Conservation (phyloP, 2,888 invertebrate genomes). For the Yponomeuta cagnagella region DNA sequence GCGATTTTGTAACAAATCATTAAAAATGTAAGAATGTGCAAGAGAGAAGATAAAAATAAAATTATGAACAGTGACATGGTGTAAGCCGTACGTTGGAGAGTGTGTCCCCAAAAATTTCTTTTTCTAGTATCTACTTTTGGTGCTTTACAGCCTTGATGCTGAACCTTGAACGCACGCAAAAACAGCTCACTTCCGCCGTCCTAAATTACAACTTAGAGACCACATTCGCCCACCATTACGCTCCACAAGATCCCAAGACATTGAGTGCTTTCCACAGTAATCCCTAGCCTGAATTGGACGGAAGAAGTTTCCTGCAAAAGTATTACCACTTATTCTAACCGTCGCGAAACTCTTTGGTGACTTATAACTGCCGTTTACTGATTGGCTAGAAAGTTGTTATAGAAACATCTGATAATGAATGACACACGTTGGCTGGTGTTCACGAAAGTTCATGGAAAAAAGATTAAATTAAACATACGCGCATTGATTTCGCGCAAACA, state of each 20-base stretch:
- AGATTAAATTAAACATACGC: too few relatives aligned
- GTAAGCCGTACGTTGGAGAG: too few relatives aligned
- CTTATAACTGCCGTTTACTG: background rate
- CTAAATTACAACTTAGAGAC: background rate
- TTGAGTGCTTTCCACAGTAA: slow-evolving; percentile 3
- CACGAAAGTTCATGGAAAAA: too few relatives aligned
- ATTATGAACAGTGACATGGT: too few relatives aligned
- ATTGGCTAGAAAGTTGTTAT: background rate
- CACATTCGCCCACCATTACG: background rate
- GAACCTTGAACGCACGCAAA: background rate
- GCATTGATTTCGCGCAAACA: too few relatives aligned
- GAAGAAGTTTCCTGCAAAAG: background rate
- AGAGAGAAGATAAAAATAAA: too few relatives aligned
- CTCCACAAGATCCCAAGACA: background rate
- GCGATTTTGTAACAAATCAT: too few relatives aligned
- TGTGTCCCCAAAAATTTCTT: too few relatives aligned
- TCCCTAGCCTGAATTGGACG: background rate
- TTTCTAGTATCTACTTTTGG: too few relatives aligned
- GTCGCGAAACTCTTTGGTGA: background rate
- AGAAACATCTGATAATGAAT: too few relatives aligned
- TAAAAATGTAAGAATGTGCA: too few relatives aligned
- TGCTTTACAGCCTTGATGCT: background rate
- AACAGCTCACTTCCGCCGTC: background rate
- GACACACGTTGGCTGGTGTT: too few relatives aligned
- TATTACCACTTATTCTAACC: background rate